Evolutionary conservation across 1,140 invertebrate species (phyloP).

Genomic region (Bicyclus anynana): DNA sequence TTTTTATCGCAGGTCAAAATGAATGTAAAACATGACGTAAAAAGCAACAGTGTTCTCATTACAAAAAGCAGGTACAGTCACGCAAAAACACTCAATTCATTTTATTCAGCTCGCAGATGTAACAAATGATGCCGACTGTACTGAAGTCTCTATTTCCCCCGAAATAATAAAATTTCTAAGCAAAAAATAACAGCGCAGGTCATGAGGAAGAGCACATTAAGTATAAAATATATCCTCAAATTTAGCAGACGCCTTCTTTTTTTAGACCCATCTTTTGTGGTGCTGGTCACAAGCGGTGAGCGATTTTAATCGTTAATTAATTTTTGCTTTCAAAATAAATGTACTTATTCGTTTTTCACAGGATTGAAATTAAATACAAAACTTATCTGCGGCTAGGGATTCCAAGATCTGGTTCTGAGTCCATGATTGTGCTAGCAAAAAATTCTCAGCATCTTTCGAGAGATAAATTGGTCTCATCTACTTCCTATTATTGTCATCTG

Average conservation of each 20-base stretch:
- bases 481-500: too few relatives aligned
- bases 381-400: too few relatives aligned
- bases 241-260: slow-evolving; percentile 25
- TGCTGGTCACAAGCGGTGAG: slow-evolving; percentile 2
- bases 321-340: too few relatives aligned
- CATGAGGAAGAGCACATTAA: slow-evolving; percentile 40
- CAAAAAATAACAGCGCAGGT: slow-evolving; percentile 26
- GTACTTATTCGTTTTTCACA: too few relatives aligned
- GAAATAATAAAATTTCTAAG: slow-evolving; percentile 23
- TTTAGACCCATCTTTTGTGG: slow-evolving; percentile 12
- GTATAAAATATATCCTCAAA: slow-evolving; percentile 38
- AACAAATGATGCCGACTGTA: slow-evolving; percentile 4
- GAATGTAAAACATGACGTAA: not conserved
- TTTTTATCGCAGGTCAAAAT: too few relatives aligned
- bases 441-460: too few relatives aligned
- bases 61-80: not conserved
- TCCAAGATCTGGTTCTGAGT: too few relatives aligned
- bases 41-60: not conserved
- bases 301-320: not conserved
- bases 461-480: too few relatives aligned
- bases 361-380: too few relatives aligned
- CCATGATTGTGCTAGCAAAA: too few relatives aligned
- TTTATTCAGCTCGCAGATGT: slow-evolving; percentile 2
- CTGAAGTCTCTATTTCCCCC: slow-evolving; percentile 12
- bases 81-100: slow-evolving; percentile 6